Evolutionary conservation across 2,113 vertebrate species (phyloP), one percentile per base, ranked within the genome.

Genomic region (Carettochelys insculpta): DNA sequence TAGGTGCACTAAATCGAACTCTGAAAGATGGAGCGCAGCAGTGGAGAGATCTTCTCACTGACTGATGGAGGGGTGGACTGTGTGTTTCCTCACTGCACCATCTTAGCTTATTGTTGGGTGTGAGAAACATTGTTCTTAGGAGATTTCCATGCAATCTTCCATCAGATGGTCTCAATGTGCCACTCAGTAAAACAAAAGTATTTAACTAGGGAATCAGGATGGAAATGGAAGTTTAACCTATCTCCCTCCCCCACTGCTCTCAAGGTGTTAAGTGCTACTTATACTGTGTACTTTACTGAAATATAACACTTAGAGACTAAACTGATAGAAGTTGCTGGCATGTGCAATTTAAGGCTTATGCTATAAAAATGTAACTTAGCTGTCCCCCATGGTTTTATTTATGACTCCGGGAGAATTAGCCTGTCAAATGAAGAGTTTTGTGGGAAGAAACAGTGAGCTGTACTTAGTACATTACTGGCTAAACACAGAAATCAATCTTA

Each of bases 131-230:
- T 51, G 5, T 85, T 94, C 3, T 94, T 45, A 92, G 91, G 86
- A 90, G 94, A 93, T 83, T 90, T 96, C 96, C 90, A 75, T 85
- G 20, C 95, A 90, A 90, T 95, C 95, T 95, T 80, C 95, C 94
- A 92, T 93, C 92, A 82, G 41, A 87, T 94, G 96, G 96, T 94
- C 93, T 97, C 94, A 88, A 90, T 65, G 94, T 96, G 87, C 90
- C 91, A 80, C 86, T 91, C 96, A 94, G 86, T 95, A 86, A 95
- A 95, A 93, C 94, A 97, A 96, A 95, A 95, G 93, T 92, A 95
- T 95, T 95, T 95, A 93, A 95, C 95, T 94, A 97, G 92, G 90
- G 94, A 78, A 88, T 88, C 81, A 82, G 88, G 93, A 87, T 94
- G 88, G 95, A 92, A 95, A 94, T 92, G 93, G 81, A 94, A 96